These are phyloP conservation scores for Parus major DNA, from an alignment of 2,113 vertebrate species.

Conservation along the genomic window DNA sequence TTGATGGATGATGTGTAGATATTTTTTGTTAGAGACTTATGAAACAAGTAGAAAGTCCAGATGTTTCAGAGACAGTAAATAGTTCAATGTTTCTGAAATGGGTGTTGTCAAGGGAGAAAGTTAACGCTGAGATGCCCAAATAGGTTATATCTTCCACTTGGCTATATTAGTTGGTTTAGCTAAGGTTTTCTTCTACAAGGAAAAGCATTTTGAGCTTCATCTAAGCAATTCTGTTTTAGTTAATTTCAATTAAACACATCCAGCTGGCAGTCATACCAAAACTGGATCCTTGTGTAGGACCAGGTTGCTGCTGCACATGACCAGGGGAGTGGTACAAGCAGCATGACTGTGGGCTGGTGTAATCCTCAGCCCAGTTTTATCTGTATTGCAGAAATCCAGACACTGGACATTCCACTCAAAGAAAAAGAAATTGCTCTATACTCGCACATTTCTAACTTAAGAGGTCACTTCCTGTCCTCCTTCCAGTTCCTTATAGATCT, in stretches of 20 bases:
- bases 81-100: conserved; percentile 46
- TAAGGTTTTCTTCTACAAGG: not conserved
- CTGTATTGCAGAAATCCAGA: not conserved
- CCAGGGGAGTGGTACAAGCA: not conserved
- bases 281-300: not conserved
- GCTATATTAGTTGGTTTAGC: not conserved
- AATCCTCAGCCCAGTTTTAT: not conserved
- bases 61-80: conserved; percentile 53
- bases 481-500: not conserved
- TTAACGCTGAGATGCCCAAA: conserved; percentile 52
- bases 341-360: not conserved
- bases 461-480: not conserved
- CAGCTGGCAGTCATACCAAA: not conserved
- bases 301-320: not conserved
- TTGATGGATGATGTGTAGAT: conserved; percentile 63
- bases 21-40: conserved; percentile 49
- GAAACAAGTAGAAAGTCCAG: conserved; percentile 63
- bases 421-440: not conserved
- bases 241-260: not conserved
- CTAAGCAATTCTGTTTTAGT: not conserved
- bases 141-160: not conserved
- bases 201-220: not conserved
- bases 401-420: not conserved
- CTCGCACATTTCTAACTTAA: not conserved
- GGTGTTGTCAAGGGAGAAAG: conserved; percentile 20